Evolutionary conservation across 2,888 invertebrate genomes (phyloP).

Genomic region (Incurvaria masculella): DNA sequence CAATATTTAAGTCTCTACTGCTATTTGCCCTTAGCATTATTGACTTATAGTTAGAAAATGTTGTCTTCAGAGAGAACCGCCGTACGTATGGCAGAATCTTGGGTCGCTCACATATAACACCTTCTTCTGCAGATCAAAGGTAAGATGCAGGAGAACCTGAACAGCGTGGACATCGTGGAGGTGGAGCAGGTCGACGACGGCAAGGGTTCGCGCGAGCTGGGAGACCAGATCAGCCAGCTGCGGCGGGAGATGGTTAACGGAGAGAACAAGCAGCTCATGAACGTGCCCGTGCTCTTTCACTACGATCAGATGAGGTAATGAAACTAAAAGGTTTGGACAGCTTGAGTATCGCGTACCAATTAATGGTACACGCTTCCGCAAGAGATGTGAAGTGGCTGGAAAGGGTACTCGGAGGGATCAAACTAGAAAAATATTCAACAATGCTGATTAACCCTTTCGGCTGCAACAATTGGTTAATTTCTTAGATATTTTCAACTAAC

Average conservation of each 20-base stretch:
- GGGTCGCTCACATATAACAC: too few species aligned
- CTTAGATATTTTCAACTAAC: too few species aligned
- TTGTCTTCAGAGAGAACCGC: too few species aligned
- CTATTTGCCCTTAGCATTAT: too few species aligned
- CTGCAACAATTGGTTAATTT: too few species aligned
- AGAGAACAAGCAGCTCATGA: constrained; percentile 60
- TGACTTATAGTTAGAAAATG: too few species aligned
- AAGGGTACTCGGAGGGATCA: too few species aligned
- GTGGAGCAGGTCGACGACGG: constrained; percentile 82
- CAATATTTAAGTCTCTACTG: too few species aligned
- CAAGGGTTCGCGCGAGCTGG: constrained; percentile 62
- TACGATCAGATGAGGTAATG: constrained; percentile 74
- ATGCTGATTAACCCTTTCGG: too few species aligned
- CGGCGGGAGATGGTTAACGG: constrained; percentile 72
- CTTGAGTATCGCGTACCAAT: background rate
- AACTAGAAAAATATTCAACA: too few species aligned
- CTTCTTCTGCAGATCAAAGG: constrained; percentile 57
- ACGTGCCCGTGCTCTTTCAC: constrained; percentile 73
- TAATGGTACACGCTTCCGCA: background rate
- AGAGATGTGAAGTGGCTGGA: too few species aligned
- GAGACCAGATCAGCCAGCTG: constrained; percentile 54
- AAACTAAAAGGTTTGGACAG: background rate
- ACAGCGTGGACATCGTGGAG: constrained; percentile 94
- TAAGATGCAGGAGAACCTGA: constrained; percentile 85
- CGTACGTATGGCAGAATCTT: too few species aligned